Conservation (phyloP, 1,140 invertebrate genomes). For the Orius insidiosus region DNA sequence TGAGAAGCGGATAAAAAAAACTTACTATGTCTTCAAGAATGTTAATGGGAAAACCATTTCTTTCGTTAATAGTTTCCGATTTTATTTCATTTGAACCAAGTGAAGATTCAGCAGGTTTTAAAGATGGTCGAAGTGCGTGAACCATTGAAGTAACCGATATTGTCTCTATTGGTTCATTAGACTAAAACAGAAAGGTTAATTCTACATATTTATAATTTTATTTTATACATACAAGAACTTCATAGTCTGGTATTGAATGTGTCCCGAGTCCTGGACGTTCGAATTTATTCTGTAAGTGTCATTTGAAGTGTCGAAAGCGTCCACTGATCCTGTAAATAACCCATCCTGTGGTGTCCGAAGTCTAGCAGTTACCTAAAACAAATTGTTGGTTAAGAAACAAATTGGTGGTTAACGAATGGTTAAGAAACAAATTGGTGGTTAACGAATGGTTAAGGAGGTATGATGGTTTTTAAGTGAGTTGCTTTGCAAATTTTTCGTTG, state of each 20-base stretch:
- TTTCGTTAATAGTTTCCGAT: too few relatives aligned
- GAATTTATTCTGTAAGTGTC: slow-evolving; percentile 97
- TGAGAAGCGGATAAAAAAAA: slow-evolving; percentile 11
- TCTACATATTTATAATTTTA: too few relatives aligned
- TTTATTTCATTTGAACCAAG: too few relatives aligned
- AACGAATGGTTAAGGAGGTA: too few relatives aligned
- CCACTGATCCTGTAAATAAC: slow-evolving; percentile 87
- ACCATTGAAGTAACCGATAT: slow-evolving; percentile 35
- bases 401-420: too few relatives aligned
- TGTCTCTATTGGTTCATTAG: slow-evolving; percentile 79
- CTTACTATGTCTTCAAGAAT: slow-evolving; percentile 70
- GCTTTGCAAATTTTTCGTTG: too few relatives aligned
- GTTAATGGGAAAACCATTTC: slow-evolving; percentile 56
- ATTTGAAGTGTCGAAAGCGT: slow-evolving; percentile 92
- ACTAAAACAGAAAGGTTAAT: slow-evolving; percentile 24
- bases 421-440: too few relatives aligned
- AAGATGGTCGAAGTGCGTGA: slow-evolving; percentile 11
- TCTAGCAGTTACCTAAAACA: slow-evolving; percentile 59
- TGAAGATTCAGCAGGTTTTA: background rate
- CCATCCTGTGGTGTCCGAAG: slow-evolving; percentile 89
- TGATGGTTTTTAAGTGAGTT: too few relatives aligned
- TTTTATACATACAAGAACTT: slow-evolving; percentile 45
- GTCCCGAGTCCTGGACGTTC: slow-evolving; percentile 84
- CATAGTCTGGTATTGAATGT: slow-evolving; percentile 90
- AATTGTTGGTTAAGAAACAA: too few relatives aligned